These are phyloP conservation scores for Lamellibrachia luymesi DNA, from an alignment of 1,140 invertebrate species.

Conservation along the genomic window DNA sequence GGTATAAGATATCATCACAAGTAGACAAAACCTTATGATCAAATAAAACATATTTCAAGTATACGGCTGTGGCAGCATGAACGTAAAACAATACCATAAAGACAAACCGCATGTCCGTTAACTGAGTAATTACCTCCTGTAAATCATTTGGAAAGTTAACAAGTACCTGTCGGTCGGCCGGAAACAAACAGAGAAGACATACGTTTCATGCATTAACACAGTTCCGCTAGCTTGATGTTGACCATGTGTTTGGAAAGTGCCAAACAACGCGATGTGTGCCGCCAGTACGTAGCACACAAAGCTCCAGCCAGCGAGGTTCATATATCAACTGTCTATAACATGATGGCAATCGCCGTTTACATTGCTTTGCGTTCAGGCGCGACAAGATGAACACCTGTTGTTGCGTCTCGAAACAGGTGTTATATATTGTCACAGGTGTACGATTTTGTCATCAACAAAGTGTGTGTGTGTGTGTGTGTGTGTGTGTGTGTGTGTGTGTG, in stretches of 20 bases:
- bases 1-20: background rate
- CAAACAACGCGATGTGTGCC: background rate
- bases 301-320: background rate
- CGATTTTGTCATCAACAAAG: background rate
- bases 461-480: conserved; percentile 24
- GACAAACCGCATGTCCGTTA: background rate
- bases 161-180: background rate
- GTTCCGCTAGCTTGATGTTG: background rate
- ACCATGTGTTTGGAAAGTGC: background rate
- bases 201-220: background rate
- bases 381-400: background rate
- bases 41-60: background rate
- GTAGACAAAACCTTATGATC: background rate
- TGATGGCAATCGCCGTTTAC: background rate
- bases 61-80: background rate
- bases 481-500: conserved; percentile 26
- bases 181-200: background rate
- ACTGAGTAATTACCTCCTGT: background rate
- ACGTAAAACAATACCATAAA: background rate
- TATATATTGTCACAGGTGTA: background rate
- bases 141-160: background rate
- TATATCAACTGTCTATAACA: background rate
- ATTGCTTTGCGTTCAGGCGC: background rate
- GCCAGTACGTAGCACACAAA: background rate
- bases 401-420: background rate